Evolutionary conservation across 2,113 vertebrate genomes (phyloP), one percentile per base, ranked within the genome.

Genomic region (Loxodonta africana): DNA sequence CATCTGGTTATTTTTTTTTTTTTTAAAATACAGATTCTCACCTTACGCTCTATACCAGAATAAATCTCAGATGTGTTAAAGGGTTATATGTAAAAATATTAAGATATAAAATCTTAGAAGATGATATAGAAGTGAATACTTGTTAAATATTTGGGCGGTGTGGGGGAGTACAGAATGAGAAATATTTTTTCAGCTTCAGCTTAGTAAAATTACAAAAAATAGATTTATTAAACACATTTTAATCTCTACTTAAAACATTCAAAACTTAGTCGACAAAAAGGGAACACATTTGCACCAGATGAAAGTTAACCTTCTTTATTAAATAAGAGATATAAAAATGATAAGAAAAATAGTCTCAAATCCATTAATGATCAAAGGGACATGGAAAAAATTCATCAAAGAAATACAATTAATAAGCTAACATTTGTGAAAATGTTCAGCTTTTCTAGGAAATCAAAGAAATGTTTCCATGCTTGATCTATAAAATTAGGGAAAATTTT

Each of bases 361-460:
- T 14, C 74, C 0, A 46, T 82, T 37, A 90, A 83, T 53, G 44
- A 96, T 94, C 17, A 77, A 67, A 86, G 28, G 23, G 37, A 83
- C 14, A 74, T 41, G 14, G 37, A 84, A 90, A 80, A 10, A 95
- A 28, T 73, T 88, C 48, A 30, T 30, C 65, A 20, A 33, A 67
- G 46, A 77, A 69, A 88, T 8, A 57, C 18, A 91, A 80, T 48
- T 44, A 88, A 62, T 20, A 74, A 46, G 57, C 18, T 78, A 53
- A 71, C 4, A 83, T 60, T 80, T 88, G 33, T 73, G 21, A 37
- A 91, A 86, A 95, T 63, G 9, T 62, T 69, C 12, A 33, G 25
- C 48, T 94, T 93, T 25, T 46, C 62, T 83, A 81, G 48, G 46
- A 92, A 92, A 82, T 51, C 63, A 33, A 46, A 76, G 77, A 89